Evolutionary conservation across 2,797 vertebrate genomes (phyloP).

Genomic region (Apodemus agrarius): DNA sequence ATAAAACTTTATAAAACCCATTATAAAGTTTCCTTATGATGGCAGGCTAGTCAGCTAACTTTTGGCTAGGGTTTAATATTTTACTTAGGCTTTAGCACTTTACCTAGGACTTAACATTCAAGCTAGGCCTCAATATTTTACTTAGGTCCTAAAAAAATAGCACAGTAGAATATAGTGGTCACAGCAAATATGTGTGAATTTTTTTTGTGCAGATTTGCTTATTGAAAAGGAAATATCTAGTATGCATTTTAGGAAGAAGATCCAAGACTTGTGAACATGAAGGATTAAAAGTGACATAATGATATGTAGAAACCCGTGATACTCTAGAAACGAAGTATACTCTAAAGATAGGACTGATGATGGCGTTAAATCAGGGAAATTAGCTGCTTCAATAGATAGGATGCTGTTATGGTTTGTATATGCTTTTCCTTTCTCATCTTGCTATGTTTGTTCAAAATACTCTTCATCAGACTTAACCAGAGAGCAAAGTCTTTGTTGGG

Average conservation of each 20-base stretch:
- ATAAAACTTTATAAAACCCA: no score
- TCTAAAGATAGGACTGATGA: background rate
- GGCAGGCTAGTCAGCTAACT: background rate
- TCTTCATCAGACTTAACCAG: no score
- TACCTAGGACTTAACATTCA: background rate
- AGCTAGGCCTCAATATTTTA: background rate
- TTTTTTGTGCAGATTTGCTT: background rate
- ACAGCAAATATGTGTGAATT: background rate
- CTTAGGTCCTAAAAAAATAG: background rate
- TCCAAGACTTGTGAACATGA: rapidly evolving
- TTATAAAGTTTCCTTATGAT: background rate
- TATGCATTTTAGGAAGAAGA: background rate
- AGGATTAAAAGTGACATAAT: background rate
- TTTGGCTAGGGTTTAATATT: background rate
- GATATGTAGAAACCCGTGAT: background rate
- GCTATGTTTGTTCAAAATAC: no score
- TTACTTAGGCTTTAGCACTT: background rate
- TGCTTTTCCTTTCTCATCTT: no score
- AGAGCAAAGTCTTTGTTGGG: no score
- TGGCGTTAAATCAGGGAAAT: background rate
- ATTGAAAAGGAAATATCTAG: background rate
- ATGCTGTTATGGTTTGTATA: no score
- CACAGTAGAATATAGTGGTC: no score
- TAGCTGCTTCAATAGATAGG: background rate
- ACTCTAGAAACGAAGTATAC: background rate